phyloP scores from a whole-genome alignment of 1,140 invertebrate genomes.

The Drosophila tani region DNA sequence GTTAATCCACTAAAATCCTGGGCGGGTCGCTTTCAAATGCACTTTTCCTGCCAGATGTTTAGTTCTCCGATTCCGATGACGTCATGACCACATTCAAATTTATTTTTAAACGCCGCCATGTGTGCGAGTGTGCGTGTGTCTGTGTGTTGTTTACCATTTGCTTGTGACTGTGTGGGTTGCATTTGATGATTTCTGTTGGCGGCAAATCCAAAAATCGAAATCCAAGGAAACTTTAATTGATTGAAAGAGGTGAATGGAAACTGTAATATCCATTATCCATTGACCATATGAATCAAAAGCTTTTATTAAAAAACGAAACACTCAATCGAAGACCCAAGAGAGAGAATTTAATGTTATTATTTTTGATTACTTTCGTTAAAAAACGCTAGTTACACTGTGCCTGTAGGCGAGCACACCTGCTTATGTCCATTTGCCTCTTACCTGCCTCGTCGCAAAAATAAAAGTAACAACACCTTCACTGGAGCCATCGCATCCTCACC shows the following conservation, averaged over 20 bases:
- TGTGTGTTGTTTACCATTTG: slow-evolving; percentile 56
- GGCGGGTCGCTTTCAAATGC: slow-evolving; percentile 41
- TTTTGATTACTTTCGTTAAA: too few relatives aligned
- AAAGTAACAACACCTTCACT: not conserved
- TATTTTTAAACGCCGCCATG: slow-evolving; percentile 64
- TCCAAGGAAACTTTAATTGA: not conserved
- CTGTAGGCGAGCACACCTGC: too few relatives aligned
- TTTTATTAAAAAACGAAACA: too few relatives aligned
- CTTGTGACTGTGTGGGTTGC: slow-evolving; percentile 12
- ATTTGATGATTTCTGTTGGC: slow-evolving; percentile 28
- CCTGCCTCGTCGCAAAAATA: too few relatives aligned
- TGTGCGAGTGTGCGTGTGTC: slow-evolving; percentile 12
- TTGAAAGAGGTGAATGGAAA: not conserved
- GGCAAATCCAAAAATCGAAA: slow-evolving; percentile 23
- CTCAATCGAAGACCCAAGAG: too few relatives aligned
- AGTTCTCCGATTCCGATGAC: slow-evolving; percentile 68
- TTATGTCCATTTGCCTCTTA: too few relatives aligned
- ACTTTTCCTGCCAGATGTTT: slow-evolving; percentile 75
- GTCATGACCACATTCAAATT: slow-evolving; percentile 72
- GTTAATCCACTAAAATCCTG: not conserved
- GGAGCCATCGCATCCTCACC: slow-evolving; percentile 29
- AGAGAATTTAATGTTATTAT: too few relatives aligned
- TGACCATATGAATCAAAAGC: too few relatives aligned
- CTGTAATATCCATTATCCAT: too few relatives aligned
- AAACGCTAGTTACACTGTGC: too few relatives aligned